phyloP scores from a whole-genome alignment of 2,888 invertebrate genomes.

The Heliconius hortense region DNA sequence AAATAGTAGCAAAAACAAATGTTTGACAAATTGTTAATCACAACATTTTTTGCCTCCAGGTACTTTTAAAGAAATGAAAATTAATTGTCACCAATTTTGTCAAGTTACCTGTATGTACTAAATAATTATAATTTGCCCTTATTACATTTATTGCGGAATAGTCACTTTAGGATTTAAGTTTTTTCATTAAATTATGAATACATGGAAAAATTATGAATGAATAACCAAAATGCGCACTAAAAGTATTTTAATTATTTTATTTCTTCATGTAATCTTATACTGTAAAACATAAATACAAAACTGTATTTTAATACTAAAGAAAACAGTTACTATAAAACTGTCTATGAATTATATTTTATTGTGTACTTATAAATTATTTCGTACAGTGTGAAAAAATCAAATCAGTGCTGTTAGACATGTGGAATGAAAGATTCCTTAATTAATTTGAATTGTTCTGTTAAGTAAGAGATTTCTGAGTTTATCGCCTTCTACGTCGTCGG shows the following conservation, averaged over 20 bases:
- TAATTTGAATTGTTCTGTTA: slow-evolving; percentile 46
- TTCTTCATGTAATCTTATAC: slow-evolving; percentile 25
- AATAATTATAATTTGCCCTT: not conserved
- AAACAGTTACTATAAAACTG: slow-evolving; percentile 27
- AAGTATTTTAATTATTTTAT: slow-evolving; percentile 10
- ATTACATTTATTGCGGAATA: not conserved
- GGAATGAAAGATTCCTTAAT: slow-evolving; percentile 56
- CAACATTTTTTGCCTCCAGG: not conserved
- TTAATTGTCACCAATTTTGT: not conserved
- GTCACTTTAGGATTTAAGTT: not conserved
- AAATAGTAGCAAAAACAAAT: slow-evolving; percentile 14
- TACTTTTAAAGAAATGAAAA: slow-evolving; percentile 9
- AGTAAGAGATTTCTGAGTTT: slow-evolving; percentile 47
- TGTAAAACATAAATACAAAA: slow-evolving; percentile 32
- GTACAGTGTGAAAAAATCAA: slow-evolving; percentile 28
- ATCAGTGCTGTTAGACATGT: slow-evolving; percentile 44
- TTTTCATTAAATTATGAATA: not conserved
- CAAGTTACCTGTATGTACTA: not conserved
- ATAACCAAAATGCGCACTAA: slow-evolving; percentile 21
- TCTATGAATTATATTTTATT: slow-evolving; percentile 19
- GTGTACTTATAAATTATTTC: slow-evolving; percentile 23
- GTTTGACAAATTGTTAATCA: not conserved
- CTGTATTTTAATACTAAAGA: slow-evolving; percentile 33
- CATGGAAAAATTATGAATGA: slow-evolving; percentile 6
- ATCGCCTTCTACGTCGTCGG: slow-evolving; percentile 75